Conservation (phyloP, 35 echinoderm and acorn worm species). For the Acanthaster planci region DNA sequence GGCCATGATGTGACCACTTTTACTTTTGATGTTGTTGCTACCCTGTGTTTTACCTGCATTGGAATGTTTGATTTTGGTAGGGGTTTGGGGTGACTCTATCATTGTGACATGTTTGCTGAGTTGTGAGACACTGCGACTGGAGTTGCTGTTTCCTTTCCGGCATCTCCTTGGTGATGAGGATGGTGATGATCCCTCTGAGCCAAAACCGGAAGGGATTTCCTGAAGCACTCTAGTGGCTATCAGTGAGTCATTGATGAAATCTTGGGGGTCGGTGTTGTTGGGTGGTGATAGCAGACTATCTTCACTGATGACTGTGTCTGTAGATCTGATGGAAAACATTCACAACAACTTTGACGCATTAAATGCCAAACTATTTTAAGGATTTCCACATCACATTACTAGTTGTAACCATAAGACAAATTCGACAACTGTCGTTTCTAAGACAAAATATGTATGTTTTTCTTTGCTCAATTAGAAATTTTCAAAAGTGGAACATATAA, state of each 20-base stretch:
- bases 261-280: conserved; percentile 16
- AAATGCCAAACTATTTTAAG: too few species aligned
- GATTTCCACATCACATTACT: neutral
- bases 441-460: neutral
- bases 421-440: neutral
- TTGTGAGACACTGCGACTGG: neutral
- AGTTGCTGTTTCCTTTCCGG: neutral
- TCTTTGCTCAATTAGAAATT: too few species aligned
- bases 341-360: neutral
- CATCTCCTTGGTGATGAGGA: neutral
- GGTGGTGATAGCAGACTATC: conserved; percentile 85
- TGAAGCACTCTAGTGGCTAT: neutral
- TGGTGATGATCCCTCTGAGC: neutral
- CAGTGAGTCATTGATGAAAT: neutral
- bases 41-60: too few species aligned
- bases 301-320: conserved; percentile 72
- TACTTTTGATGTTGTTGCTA: too few species aligned
- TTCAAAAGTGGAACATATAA: too few species aligned
- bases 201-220: neutral
- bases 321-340: conserved; percentile 46
- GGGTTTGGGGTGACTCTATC: too few species aligned
- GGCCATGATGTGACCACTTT: neutral
- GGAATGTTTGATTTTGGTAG: too few species aligned
- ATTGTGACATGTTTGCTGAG: neutral
- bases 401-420: neutral